Conservation (phyloP, 2,113 vertebrate species). For the Electrona antarctica region DNA sequence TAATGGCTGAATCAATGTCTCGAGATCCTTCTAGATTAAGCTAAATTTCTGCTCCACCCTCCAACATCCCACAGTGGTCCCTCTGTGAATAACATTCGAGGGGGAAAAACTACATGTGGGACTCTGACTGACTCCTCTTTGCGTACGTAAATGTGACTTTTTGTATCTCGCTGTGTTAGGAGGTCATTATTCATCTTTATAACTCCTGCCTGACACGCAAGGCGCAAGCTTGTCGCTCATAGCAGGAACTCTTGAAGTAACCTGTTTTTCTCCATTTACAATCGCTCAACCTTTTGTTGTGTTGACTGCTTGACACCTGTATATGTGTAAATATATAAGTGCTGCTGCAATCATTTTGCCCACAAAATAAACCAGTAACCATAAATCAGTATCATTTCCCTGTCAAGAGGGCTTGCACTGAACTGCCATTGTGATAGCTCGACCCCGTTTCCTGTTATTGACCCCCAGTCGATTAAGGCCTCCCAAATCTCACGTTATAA, state of each 20-base stretch:
- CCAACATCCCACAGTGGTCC: conserved; percentile 10
- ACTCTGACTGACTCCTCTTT: not conserved
- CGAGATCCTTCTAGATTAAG: conserved; percentile 46
- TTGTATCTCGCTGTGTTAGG: no score
- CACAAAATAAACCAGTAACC: not conserved
- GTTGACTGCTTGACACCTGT: not conserved
- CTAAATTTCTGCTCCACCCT: conserved; percentile 45
- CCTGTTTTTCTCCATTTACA: not conserved
- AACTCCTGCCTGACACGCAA: no score
- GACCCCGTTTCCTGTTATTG: conserved; percentile 45
- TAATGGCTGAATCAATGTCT: conserved; percentile 39
- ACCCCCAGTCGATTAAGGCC: conserved; percentile 34
- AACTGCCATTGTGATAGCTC: conserved; percentile 6
- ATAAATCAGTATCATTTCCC: not conserved
- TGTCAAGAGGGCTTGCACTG: not conserved
- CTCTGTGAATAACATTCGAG: conserved; percentile 15
- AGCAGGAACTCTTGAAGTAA: no score
- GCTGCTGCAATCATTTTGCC: not conserved
- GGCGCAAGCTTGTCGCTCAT: no score
- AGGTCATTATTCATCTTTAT: no score
- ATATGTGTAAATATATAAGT: not conserved
- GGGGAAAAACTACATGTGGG: conserved; percentile 3
- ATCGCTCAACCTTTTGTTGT: not conserved
- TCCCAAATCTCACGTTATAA: conserved; percentile 30
- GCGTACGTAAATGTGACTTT: not conserved